Base-by-base conservation (phyloP, 1,140 invertebrate genomes). In the Asbolus verrucosus region DNA sequence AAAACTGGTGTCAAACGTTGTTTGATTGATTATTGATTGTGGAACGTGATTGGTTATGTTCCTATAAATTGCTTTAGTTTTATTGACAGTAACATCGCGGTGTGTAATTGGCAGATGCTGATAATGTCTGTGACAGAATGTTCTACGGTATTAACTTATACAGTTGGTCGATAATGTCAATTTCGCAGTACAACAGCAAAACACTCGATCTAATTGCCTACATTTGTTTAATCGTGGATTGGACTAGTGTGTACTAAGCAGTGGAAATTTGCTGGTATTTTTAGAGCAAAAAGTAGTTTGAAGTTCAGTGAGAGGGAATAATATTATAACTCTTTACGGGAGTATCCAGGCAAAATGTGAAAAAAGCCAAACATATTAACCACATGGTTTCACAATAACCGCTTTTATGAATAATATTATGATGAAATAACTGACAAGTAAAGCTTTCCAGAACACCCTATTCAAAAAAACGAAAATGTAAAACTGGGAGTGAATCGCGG, bases 71-170 rank as follows among this genome's bases (percentile, higher is more conserved):
- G 46, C 21, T 54, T 54, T 54, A 54, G 46, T 54, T 54, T 54
- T 54, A 54, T 54, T 54, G 46, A 54, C 46, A 54, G 46, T 54
- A 54, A 54, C 46, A 24, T 54, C 46, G 46, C 46, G 46, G 46
- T 54, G 46, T 54, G 46, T 54, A 54, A 54, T 54, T 54, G 46
- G 46, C 46, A 54, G 21, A 54, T 27, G 46, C 46, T 54, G 46
- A 54, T 54, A 54, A 54, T 54, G 46, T 54, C 46, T 46, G 16
- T 14, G 41, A 46, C 41, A 46, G 41, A 46, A 46, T 19, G 46
- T 54, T 54, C 46, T 54, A 5, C 9, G 9, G 46, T 27, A 27
- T 54, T 46, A 46, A 46, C 41, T 46, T 46, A 46, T 16, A 46
- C 16, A 46, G 18, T 13, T 24, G 46, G 19, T 54, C 46, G 46